These are phyloP conservation scores for Proales similis DNA, from an alignment of 1,140 invertebrate species.

Conservation along the genomic window DNA sequence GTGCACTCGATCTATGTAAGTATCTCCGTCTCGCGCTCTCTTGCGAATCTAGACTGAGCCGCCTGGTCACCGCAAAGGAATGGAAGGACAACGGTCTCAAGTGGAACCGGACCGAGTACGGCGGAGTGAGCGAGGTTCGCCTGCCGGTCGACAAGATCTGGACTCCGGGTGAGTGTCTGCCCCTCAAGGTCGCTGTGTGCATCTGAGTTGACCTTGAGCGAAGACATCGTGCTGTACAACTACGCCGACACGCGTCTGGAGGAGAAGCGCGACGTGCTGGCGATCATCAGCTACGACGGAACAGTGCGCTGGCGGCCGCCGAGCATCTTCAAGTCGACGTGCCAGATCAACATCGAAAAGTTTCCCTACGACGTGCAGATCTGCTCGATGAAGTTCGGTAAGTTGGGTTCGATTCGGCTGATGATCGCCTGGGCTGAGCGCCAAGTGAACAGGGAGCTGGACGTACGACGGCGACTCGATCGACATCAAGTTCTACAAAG, in stretches of 20 bases:
- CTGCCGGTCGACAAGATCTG: slow-evolving; percentile 29
- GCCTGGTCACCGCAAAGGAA: slow-evolving; percentile 6
- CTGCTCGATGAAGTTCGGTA: slow-evolving; percentile 51
- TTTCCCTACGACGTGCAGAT: slow-evolving; percentile 53
- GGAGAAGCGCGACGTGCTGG: slow-evolving; percentile 49
- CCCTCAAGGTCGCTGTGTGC: background rate
- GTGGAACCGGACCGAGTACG: slow-evolving; percentile 31
- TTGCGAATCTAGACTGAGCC: background rate
- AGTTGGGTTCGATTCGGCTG: background rate
- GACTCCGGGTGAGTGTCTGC: slow-evolving; percentile 8
- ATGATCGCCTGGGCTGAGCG: background rate
- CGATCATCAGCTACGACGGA: slow-evolving; percentile 66
- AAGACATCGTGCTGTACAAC: slow-evolving; percentile 12
- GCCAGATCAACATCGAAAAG: slow-evolving; percentile 65
- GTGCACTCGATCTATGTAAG: slow-evolving; percentile 27
- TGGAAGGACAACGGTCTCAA: slow-evolving; percentile 33
- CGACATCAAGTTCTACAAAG: slow-evolving; percentile 46
- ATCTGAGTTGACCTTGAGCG: background rate
- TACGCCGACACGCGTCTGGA: slow-evolving; percentile 48
- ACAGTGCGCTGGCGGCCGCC: slow-evolving; percentile 94
- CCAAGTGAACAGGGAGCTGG: slow-evolving; percentile 43
- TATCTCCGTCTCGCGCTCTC: too few species aligned
- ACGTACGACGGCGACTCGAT: slow-evolving; percentile 51
- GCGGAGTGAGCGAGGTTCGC: slow-evolving; percentile 20
- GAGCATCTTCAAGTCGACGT: slow-evolving; percentile 96